These are phyloP conservation scores for Scolopax rusticola DNA, from an alignment of 2,797 vertebrate species.

Conservation along the genomic window DNA sequence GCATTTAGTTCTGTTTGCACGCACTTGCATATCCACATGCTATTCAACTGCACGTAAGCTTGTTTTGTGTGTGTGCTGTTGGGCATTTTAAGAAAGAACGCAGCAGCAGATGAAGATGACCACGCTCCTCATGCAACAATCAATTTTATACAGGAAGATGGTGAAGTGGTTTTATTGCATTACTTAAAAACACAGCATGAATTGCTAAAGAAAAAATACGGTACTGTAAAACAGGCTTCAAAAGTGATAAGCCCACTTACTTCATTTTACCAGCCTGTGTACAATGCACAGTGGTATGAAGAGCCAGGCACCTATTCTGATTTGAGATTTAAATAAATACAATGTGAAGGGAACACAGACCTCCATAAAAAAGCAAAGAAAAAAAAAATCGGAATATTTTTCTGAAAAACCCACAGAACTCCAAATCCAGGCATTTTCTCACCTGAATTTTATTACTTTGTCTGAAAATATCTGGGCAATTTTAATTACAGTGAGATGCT, in stretches of 20 bases:
- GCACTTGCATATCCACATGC: neutral
- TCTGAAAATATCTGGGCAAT: neutral
- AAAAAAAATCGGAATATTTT: neutral
- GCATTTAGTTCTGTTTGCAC: conserved; percentile 4
- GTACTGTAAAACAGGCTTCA: conserved; percentile 48
- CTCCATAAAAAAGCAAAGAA: neutral
- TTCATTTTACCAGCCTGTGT: conserved; percentile 58
- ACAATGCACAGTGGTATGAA: neutral
- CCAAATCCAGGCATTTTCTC: neutral
- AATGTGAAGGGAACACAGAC: neutral
- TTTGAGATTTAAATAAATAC: conserved; percentile 47
- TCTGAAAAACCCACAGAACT: neutral
- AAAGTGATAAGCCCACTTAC: conserved; percentile 39
- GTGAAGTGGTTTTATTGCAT: conserved; percentile 45
- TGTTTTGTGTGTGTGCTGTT: neutral
- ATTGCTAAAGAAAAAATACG: conserved; percentile 36
- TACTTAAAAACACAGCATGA: conserved; percentile 64
- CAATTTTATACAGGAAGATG: conserved; percentile 39
- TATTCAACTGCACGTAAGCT: neutral
- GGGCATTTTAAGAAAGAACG: neutral
- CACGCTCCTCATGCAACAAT: conserved; percentile 29
- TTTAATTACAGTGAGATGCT: conserved; percentile 28
- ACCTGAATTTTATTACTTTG: neutral
- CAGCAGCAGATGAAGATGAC: neutral
- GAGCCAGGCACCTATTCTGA: neutral